Evolutionary conservation across 2,888 invertebrate species (phyloP), one percentile per base, ranked within the genome.

Genomic region (Drosophila stalkeri): DNA sequence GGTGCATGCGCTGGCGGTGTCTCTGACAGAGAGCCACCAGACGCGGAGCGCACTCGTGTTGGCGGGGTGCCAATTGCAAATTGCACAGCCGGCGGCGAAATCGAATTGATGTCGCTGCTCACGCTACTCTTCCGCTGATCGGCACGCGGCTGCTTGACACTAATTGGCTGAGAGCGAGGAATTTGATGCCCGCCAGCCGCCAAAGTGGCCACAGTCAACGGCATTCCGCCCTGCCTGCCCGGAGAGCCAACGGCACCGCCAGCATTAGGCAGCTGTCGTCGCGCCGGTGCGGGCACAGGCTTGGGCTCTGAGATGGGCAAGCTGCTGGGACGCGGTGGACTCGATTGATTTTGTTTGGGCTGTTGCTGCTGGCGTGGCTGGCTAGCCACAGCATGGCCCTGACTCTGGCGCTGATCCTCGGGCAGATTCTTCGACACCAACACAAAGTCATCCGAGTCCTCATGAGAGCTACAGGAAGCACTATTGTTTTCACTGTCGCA

Each of bases 81-180:
- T 92, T 97, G 97, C 60, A 97, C 97, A 82, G 97, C 96, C 75
- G 98, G 98, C 75, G 98, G 98, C 56, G 98, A 98, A 76, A 98
- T 95, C 9, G 98, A 98, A 90, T 97, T 97, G 81, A 98, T 96
- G 93, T 98, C 97, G 81, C 96, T 95, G 70, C 95, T 95, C 74
- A 94, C 95, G 81, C 94, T 94, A 82, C 94, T 95, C 72, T 92
- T 92, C 82, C 96, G 95, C 89, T 95, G 95, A 90, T 96, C 96
- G 72, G 95, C 95, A 67, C 96, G 95, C 18, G 89, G 90, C 82
- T 95, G 95, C 86, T 96, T 96, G 94, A 97, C 96, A 91, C 95
- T 96, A 84, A 97, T 97, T 20, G 97, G 97, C 92, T 97, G 97
- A 71, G 97, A 97, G 78, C 97, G 95, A 60, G 97, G 97, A 77